Evolutionary conservation across 2,797 vertebrate genomes (phyloP).

Genomic region (Tachyglossus aculeatus): DNA sequence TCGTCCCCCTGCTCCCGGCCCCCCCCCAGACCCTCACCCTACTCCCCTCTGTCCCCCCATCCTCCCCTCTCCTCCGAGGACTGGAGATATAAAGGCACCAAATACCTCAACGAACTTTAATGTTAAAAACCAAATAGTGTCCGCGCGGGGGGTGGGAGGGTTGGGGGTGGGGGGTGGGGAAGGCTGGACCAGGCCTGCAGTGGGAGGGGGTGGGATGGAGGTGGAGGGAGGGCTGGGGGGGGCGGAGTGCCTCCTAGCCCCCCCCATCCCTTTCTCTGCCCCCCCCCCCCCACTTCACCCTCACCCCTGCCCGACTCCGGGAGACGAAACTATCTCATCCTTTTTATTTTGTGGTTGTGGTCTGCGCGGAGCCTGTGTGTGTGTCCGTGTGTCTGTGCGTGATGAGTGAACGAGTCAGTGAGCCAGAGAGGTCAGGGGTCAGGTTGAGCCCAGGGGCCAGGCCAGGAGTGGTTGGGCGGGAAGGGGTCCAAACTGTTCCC

Average conservation of each 20-base stretch:
- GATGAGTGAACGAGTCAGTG: slow-evolving; percentile 43
- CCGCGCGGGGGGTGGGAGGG: slow-evolving; percentile 75
- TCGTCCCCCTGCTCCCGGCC: slow-evolving; percentile 33
- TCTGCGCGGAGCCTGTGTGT: slow-evolving; percentile 64
- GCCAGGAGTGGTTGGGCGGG: slow-evolving; percentile 21
- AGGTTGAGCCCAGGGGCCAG: slow-evolving; percentile 10
- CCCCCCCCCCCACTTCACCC: slow-evolving; percentile 34
- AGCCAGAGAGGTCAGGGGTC: slow-evolving; percentile 26
- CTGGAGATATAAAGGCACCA: slow-evolving; percentile 93
- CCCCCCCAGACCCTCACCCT: slow-evolving; percentile 51
- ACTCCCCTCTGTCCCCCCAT: slow-evolving; percentile 74
- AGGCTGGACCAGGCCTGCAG: background rate
- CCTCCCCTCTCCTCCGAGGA: slow-evolving; percentile 76
- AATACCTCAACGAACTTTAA: slow-evolving; percentile 94
- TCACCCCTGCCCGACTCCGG: slow-evolving; percentile 55
- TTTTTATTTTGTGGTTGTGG: slow-evolving; percentile 69
- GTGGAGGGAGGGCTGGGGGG: slow-evolving; percentile 42
- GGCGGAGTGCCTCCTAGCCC: background rate
- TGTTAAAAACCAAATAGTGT: slow-evolving; percentile 91
- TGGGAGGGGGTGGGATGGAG: slow-evolving; percentile 25
- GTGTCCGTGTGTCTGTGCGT: slow-evolving; percentile 60
- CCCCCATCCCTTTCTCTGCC: background rate
- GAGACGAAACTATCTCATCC: slow-evolving; percentile 68
- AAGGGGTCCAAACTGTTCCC: too few species aligned
- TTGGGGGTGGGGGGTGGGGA: slow-evolving; percentile 57